Conservation (phyloP, 2,113 vertebrate species). For the Aptenodytes patagonicus region DNA sequence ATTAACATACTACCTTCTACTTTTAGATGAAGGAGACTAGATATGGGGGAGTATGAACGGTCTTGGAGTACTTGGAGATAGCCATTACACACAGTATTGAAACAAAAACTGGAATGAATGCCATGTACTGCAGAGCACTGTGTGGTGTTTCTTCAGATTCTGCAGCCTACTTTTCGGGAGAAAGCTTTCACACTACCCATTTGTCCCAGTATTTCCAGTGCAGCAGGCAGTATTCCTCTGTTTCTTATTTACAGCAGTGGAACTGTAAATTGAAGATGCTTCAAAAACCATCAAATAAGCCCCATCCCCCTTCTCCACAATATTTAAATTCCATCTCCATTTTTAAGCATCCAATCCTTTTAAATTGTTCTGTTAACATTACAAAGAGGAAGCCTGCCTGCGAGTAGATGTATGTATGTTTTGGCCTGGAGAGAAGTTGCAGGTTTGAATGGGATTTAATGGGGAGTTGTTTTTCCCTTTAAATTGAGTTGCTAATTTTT, state of each 20-base stretch:
- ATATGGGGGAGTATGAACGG: background rate
- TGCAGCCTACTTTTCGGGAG: background rate
- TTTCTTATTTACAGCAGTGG: background rate
- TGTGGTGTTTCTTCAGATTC: background rate
- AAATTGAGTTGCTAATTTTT: conserved; percentile 74
- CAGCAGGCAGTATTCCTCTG: background rate
- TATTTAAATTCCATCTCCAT: background rate
- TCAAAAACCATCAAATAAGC: background rate
- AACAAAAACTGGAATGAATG: background rate
- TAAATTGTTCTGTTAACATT: conserved; percentile 34
- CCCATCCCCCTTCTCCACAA: background rate
- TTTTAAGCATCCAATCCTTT: background rate
- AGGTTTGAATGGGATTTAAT: conserved; percentile 47
- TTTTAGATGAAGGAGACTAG: background rate
- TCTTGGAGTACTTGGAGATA: background rate
- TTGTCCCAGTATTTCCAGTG: background rate
- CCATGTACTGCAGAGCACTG: background rate
- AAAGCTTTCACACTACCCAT: background rate
- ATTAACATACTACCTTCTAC: background rate
- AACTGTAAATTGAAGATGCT: background rate
- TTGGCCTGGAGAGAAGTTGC: conserved; percentile 57
- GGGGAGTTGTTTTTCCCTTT: conserved; percentile 35
- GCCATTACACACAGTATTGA: background rate
- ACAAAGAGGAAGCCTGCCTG: background rate
- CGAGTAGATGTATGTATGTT: conserved; percentile 32